Percentiles rank a stretch among this genome's conserved stretches.
These are phyloP conservation scores for Thecophora atra DNA, from an alignment of 2,888 invertebrate species.

Conservation along the genomic window DNA sequence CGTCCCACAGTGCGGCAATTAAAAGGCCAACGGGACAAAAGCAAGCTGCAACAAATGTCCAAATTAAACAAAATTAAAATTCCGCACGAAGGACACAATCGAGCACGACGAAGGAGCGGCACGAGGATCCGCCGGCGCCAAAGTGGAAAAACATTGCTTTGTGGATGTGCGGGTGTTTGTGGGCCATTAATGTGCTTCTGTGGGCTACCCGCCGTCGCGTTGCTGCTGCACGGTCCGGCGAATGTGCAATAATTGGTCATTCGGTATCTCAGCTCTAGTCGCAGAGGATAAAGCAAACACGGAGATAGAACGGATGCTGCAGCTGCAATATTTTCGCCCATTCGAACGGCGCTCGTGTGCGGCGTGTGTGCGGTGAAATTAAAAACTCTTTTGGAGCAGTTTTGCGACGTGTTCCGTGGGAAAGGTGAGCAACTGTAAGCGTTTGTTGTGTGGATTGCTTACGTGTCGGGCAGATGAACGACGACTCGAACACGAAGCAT, in stretches of 20 bases:
- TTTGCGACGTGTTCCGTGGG: slow-evolving; percentile 18
- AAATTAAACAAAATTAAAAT: slow-evolving; percentile 36
- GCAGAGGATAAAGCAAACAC: background rate
- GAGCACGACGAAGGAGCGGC: background rate
- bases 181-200: slow-evolving; percentile 33
- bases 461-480: background rate
- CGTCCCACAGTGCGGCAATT: slow-evolving; percentile 17
- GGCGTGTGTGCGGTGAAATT: slow-evolving; percentile 49
- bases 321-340: slow-evolving; percentile 10
- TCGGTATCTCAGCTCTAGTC: background rate
- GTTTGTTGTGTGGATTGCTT: too few species aligned
- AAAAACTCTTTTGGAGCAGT: slow-evolving; percentile 54
- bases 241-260: slow-evolving; percentile 22
- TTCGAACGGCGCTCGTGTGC: slow-evolving; percentile 24
- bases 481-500: too few species aligned
- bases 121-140: slow-evolving; percentile 7
- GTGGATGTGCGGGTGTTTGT: background rate
- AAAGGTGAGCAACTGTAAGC: too few species aligned
- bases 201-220: slow-evolving; percentile 28
- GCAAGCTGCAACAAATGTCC: slow-evolving; percentile 33
- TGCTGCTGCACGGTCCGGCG: background rate
- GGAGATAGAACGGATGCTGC: background rate
- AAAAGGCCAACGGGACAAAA: background rate
- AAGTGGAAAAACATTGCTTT: slow-evolving; percentile 28
- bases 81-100: slow-evolving; percentile 28